These are phyloP conservation scores for Thamnophis sirtalis DNA, from an alignment of 2,113 vertebrate genomes.

Conservation along the genomic window DNA sequence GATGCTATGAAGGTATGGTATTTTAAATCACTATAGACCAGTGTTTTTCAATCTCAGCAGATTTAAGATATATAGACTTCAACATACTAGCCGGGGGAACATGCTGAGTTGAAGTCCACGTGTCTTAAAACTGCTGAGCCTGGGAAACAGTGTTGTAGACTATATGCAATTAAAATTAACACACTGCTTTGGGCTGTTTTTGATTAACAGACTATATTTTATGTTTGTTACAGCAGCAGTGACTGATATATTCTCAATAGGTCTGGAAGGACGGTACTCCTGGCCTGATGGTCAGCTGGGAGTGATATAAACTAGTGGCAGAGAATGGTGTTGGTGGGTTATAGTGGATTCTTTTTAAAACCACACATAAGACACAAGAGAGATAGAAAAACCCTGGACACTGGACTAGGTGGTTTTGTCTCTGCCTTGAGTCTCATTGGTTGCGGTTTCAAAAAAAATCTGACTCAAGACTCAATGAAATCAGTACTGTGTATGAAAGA, in stretches of 20 bases:
- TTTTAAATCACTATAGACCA: not conserved
- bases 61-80: not conserved
- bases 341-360: not conserved
- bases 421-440: not conserved
- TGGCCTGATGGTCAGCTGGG: not conserved
- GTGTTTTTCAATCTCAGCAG: not conserved
- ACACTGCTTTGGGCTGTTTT: not conserved
- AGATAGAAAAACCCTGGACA: not conserved
- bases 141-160: not conserved
- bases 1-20: not conserved
- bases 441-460: not conserved
- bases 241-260: not conserved
- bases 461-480: not conserved
- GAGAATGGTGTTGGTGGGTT: not conserved
- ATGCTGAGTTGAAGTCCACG: not conserved
- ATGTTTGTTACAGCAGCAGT: not conserved
- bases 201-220: not conserved
- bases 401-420: not conserved
- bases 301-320: not conserved
- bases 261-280: not conserved
- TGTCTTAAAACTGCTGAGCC: not conserved
- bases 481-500: not conserved
- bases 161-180: not conserved
- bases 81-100: not conserved
- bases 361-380: not conserved